Evolutionary conservation across 2,888 invertebrate species (phyloP).

Genomic region (Enchytraeus crypticus): DNA sequence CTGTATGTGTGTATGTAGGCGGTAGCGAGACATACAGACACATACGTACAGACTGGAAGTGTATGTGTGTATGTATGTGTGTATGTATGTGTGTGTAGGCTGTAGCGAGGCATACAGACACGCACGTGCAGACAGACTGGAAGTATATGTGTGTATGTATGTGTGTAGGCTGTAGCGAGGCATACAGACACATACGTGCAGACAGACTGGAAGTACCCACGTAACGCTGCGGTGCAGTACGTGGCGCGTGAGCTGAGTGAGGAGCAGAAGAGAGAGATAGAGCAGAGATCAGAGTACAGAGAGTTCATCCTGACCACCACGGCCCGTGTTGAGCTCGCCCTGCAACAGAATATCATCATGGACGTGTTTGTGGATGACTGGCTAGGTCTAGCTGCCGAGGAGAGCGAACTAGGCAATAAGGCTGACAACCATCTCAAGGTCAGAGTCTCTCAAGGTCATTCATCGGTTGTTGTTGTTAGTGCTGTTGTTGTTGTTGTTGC

Average conservation of each 20-base stretch:
- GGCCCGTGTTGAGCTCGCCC: constrained; percentile 40
- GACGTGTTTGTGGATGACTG: constrained; percentile 49
- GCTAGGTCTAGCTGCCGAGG: constrained; percentile 40
- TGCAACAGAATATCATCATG: constrained; percentile 50
- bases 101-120: neutral
- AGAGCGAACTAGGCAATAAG: constrained; percentile 44
- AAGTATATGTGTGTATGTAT: neutral
- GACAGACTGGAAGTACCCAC: constrained; percentile 46
- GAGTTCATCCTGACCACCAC: constrained; percentile 4
- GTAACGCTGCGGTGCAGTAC: constrained; percentile 46
- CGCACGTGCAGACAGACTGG: neutral
- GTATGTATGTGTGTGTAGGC: too few relatives aligned
- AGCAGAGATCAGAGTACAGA: constrained; percentile 16
- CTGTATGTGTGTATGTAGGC: too few relatives aligned
- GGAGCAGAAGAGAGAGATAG: constrained; percentile 33
- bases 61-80: too few relatives aligned
- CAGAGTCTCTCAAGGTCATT: neutral
- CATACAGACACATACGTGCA: constrained; percentile 35
- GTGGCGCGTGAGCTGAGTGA: constrained; percentile 39
- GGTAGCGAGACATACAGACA: too few relatives aligned
- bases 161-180: constrained; percentile 40
- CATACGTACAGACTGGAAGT: too few relatives aligned
- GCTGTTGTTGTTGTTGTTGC: too few relatives aligned
- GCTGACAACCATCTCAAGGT: constrained; percentile 48
- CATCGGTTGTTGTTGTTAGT: neutral